phyloP scores from a whole-genome alignment of 1,140 invertebrate species.

The Drosophila fuyamai region DNA sequence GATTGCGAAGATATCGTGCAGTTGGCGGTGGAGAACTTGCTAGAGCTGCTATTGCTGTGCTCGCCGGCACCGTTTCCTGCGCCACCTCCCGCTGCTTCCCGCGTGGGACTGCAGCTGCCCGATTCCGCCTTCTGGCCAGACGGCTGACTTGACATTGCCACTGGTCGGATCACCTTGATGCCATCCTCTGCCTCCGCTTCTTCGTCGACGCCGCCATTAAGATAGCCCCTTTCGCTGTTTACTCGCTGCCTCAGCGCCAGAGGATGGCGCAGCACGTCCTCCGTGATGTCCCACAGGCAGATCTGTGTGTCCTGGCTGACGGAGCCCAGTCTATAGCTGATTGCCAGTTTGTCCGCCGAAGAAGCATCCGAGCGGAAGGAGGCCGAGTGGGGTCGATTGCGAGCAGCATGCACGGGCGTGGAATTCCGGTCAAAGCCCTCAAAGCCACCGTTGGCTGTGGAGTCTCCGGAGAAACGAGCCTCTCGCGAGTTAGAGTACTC shows the following conservation, averaged over 20 bases:
- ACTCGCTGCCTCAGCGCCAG: slow-evolving; percentile 84
- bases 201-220: slow-evolving; percentile 70
- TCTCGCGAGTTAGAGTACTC: slow-evolving; percentile 74
- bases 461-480: slow-evolving; percentile 73
- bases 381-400: slow-evolving; percentile 85
- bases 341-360: slow-evolving; percentile 85
- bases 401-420: slow-evolving; percentile 72
- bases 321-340: slow-evolving; percentile 95
- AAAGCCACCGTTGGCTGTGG: slow-evolving; percentile 84
- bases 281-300: slow-evolving; percentile 99
- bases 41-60: slow-evolving; percentile 83
- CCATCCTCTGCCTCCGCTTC: slow-evolving; percentile 51
- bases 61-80: slow-evolving; percentile 45
- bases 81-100: slow-evolving; percentile 43
- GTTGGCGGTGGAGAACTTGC: slow-evolving; percentile 84
- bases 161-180: slow-evolving; percentile 76
- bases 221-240: slow-evolving; percentile 73
- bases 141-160: slow-evolving; percentile 64
- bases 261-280: slow-evolving; percentile 93
- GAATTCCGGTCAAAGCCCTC: slow-evolving; percentile 84
- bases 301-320: slow-evolving; percentile 99
- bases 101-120: slow-evolving; percentile 62
- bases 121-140: slow-evolving; percentile 60
- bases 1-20: slow-evolving; percentile 84
- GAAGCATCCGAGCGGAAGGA: slow-evolving; percentile 85